Evolutionary conservation across 2,888 invertebrate genomes (phyloP), one percentile per base, ranked within the genome.

Genomic region (Stratiomys singularior): DNA sequence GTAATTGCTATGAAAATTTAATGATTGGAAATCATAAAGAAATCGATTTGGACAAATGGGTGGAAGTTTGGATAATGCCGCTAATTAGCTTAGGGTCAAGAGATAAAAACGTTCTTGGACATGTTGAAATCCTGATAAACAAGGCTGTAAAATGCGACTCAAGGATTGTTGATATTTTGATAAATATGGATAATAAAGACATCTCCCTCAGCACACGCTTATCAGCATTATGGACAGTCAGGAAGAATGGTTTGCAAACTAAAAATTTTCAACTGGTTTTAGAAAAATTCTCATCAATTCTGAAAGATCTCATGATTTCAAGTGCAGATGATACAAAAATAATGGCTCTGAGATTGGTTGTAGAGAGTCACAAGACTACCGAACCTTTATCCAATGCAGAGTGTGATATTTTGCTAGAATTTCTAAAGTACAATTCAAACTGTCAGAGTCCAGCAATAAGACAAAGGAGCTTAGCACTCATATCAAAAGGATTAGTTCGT

Each of bases 321-420:
- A 82, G 82, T 67, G 83, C 84, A 37, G 85, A 87, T 64, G 84
- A 95, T 91, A 90, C 92, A 1, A 89, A 95, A 28, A 86, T 94
- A 7, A 89, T 92, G 80, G 90, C 92, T 0, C 88, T 95, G 71
- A 90, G 91, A 0, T 86, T 95, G 23, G 85, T 96, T 44, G 91
- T 93, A 72, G 94, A 95, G 82, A 92, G 91, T 0, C 92, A 91
- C 72, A 93, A 93, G 84, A 91, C 91, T 1, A 94, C 95, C 1
- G 93, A 94, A 83, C 81, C 87, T 13, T 90, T 94, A 80, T 84
- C 88, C 0, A 77, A 83, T 0, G 87, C 87, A 58, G 96, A 96
- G 83, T 88, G 96, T 46, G 84, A 89, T 1, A 88, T 92, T 18
- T 86, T 95, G 27, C 84, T 90, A 11, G 85, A 86, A 46, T 95